These are phyloP conservation scores for Drosophila bocki DNA, from an alignment of 1,140 invertebrate genomes.

Conservation along the genomic window DNA sequence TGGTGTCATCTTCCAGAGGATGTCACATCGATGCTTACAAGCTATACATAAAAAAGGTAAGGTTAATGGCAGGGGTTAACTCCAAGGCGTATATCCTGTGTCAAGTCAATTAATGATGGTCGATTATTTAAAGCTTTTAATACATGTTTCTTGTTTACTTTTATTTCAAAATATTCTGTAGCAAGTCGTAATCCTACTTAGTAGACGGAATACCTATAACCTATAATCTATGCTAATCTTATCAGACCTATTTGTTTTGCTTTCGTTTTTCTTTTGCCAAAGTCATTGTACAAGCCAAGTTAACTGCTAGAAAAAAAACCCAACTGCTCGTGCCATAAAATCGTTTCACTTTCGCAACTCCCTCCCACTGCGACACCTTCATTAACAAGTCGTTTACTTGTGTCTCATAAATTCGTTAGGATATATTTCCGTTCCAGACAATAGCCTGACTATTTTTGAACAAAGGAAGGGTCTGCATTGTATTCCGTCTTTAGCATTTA, in stretches of 20 bases:
- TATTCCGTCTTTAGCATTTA: conserved; percentile 49
- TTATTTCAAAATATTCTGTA: neutral
- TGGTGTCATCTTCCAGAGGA: conserved; percentile 37
- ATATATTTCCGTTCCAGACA: conserved; percentile 25
- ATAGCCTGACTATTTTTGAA: conserved; percentile 15
- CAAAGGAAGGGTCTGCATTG: conserved; percentile 31
- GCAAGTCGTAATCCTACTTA: neutral
- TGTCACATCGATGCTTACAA: conserved; percentile 12
- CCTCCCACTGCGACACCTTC: conserved; percentile 28
- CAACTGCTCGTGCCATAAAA: conserved; percentile 7
- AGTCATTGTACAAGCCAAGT: neutral
- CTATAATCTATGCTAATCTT: neutral
- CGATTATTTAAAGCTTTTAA: neutral
- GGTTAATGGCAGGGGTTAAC: conserved; percentile 3
- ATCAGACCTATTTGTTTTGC: neutral
- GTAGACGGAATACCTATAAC: neutral
- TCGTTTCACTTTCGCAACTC: conserved; percentile 33
- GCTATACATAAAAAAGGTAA: conserved; percentile 11
- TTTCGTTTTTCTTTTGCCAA: neutral
- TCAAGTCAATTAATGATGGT: neutral
- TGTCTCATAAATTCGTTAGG: conserved; percentile 23
- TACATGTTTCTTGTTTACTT: no score
- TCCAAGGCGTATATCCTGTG: conserved; percentile 25
- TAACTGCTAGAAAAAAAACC: neutral
- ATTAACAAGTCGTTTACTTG: conserved; percentile 45